phyloP scores from a whole-genome alignment of 2,797 vertebrate species.

The Dendrocincla fuliginosa region DNA sequence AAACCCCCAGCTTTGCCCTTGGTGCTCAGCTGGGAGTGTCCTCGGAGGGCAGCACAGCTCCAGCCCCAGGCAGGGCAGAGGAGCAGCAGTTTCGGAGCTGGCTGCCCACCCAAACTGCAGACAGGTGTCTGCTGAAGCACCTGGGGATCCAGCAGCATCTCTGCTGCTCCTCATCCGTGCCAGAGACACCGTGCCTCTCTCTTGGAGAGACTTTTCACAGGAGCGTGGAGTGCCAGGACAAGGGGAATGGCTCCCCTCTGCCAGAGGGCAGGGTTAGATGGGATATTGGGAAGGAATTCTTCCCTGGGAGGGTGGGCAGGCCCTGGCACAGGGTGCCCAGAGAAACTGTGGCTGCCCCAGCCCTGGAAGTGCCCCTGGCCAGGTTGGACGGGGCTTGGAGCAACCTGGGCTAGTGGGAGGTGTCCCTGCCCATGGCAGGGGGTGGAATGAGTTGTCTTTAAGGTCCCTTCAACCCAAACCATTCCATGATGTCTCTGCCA shows the following conservation, averaged over 20 bases:
- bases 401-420: accelerated
- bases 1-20: neutral
- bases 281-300: accelerated
- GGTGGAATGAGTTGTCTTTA: accelerated
- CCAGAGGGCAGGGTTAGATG: neutral
- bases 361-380: neutral
- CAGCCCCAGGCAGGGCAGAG: neutral
- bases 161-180: accelerated
- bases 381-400: neutral
- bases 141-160: neutral
- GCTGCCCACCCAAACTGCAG: neutral
- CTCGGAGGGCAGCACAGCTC: accelerated
- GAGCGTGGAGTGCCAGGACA: neutral
- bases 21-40: neutral
- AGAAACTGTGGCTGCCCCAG: neutral
- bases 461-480: neutral
- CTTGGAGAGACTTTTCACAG: neutral
- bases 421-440: neutral
- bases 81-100: neutral
- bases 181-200: neutral
- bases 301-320: neutral
- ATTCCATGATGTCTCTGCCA: neutral
- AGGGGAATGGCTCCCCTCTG: neutral
- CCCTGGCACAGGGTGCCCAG: neutral
- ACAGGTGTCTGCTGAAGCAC: accelerated